These are phyloP conservation scores for Berghia stephanieae DNA, from an alignment of 1,140 invertebrate species.

Conservation along the genomic window DNA sequence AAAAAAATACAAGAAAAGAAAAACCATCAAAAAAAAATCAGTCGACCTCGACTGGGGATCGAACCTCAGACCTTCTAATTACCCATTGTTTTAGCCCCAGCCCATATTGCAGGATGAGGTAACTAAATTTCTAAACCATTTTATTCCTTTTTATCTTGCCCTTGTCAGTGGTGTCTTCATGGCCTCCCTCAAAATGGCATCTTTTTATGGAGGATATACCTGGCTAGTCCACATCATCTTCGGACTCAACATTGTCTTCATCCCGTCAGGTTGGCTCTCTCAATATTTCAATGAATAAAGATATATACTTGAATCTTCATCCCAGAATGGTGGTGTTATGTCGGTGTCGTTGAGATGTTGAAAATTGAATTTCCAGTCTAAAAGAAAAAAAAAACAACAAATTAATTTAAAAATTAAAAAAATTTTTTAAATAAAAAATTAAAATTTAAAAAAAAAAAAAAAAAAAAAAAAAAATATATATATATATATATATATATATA, in stretches of 20 bases:
- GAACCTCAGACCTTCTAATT: too few species aligned
- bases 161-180: conserved; percentile 77
- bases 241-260: conserved; percentile 91
- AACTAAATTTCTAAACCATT: neutral
- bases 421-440: too few species aligned
- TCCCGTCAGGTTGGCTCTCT: conserved; percentile 80
- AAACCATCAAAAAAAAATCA: too few species aligned
- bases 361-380: too few species aligned
- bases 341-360: too few species aligned
- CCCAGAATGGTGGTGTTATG: neutral
- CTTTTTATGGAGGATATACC: conserved; percentile 97
- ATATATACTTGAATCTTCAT: neutral
- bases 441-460: too few species aligned
- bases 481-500: neutral
- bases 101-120: too few species aligned
- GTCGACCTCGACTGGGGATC: too few species aligned
- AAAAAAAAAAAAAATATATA: neutral
- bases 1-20: too few species aligned
- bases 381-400: too few species aligned
- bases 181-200: conserved; percentile 94
- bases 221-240: conserved; percentile 97
- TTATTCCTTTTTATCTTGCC: neutral
- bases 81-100: too few species aligned
- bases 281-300: neutral
- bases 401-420: too few species aligned